Conservation (phyloP, 1,140 invertebrate genomes). For the Drosophila nebulosa region DNA sequence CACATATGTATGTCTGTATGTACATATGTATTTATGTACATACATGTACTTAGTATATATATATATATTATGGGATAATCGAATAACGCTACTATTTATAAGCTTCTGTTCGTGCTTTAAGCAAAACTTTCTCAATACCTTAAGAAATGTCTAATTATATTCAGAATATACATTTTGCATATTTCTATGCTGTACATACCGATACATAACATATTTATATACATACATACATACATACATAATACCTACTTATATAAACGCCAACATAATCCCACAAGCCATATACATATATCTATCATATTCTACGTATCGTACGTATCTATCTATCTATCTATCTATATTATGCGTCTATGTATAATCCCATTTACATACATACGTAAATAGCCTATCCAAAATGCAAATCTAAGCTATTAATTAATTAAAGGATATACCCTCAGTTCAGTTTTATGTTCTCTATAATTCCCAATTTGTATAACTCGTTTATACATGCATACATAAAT, state of each 20-base stretch:
- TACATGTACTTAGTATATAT: not conserved
- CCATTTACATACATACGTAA: not conserved
- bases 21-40: slow-evolving; percentile 16
- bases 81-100: slow-evolving; percentile 44
- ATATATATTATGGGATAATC: not conserved
- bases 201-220: slow-evolving; percentile 4
- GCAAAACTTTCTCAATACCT: slow-evolving; percentile 23
- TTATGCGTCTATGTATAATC: not conserved
- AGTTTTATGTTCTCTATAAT: not conserved
- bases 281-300: not conserved
- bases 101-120: slow-evolving; percentile 69
- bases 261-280: not conserved
- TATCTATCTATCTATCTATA: not conserved
- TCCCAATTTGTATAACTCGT: not conserved
- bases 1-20: slow-evolving; percentile 15
- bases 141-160: slow-evolving; percentile 56
- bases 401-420: not conserved
- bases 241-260: not conserved
- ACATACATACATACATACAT: slow-evolving; percentile 6
- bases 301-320: not conserved
- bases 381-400: not conserved
- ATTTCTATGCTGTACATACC: slow-evolving; percentile 7
- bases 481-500: not conserved
- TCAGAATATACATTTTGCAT: slow-evolving; percentile 2
- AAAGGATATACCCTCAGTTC: not conserved